A percentile compares a stretch with the other conserved stretches of the same genome.
phyloP scores from a whole-genome alignment of 2,888 invertebrate genomes.

The Mamestra brassicae region DNA sequence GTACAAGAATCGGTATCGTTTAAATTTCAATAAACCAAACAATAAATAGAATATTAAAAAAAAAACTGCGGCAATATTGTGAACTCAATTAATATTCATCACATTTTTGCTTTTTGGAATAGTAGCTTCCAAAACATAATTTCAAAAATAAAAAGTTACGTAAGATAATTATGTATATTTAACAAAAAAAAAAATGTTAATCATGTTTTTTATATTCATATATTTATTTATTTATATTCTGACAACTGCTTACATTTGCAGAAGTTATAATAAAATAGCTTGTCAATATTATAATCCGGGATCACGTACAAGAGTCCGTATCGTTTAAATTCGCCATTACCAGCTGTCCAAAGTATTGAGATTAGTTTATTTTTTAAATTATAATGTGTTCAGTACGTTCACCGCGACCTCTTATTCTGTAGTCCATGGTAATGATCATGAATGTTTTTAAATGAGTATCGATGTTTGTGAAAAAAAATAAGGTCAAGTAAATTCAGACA shows the following conservation, averaged over 20 bases:
- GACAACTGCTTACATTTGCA: slow-evolving; percentile 11
- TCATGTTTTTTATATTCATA: slow-evolving; percentile 3
- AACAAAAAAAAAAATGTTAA: background rate
- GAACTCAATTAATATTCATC: too few species aligned
- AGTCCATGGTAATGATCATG: slow-evolving; percentile 27
- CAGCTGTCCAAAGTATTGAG: slow-evolving; percentile 65
- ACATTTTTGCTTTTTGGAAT: too few species aligned
- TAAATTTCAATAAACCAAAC: too few species aligned
- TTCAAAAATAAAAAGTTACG: too few species aligned
- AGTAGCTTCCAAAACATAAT: too few species aligned
- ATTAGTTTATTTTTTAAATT: slow-evolving; percentile 61
- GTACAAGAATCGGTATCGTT: slow-evolving; percentile 26
- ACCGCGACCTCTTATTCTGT: slow-evolving; percentile 48
- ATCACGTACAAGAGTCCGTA: slow-evolving; percentile 22
- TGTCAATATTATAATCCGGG: slow-evolving; percentile 24
- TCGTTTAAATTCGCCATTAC: slow-evolving; percentile 58
- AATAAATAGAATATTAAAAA: too few species aligned
- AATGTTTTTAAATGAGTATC: slow-evolving; percentile 18
- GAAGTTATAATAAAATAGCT: slow-evolving; percentile 24
- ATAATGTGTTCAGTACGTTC: slow-evolving; percentile 56
- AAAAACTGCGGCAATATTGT: too few species aligned
- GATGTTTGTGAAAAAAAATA: slow-evolving; percentile 20
- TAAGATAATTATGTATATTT: background rate
- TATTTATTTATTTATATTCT: background rate
- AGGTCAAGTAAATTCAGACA: slow-evolving; percentile 34